These are phyloP conservation scores for Myotis findleyi DNA, from an alignment of 2,797 vertebrate species.

Conservation along the genomic window DNA sequence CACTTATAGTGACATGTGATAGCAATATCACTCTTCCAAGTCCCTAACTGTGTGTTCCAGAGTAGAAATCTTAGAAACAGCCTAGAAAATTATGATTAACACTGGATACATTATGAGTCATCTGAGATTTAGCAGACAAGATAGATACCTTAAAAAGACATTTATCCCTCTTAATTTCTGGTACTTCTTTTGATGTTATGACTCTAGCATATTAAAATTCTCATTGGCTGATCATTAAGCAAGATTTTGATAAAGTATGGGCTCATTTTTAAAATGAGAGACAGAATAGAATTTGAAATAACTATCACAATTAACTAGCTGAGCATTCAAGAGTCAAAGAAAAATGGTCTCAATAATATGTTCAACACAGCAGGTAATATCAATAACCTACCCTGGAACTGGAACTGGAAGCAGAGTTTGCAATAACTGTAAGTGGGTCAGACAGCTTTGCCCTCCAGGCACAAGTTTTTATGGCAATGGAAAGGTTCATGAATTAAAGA, in stretches of 20 bases:
- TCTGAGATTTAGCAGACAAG: neutral
- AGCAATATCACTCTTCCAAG: neutral
- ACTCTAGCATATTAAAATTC: constrained; percentile 5
- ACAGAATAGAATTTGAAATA: constrained; percentile 47
- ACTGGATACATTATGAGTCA: neutral
- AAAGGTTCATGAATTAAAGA: constrained; percentile 83
- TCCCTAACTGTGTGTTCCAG: neutral
- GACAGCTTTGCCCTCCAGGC: constrained; percentile 67
- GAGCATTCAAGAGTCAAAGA: constrained; percentile 62
- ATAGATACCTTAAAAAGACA: neutral
- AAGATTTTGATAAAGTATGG: constrained; percentile 8
- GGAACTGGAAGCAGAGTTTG: constrained; percentile 69
- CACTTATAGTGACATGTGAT: neutral
- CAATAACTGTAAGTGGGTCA: constrained; percentile 72
- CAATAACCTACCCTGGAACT: constrained; percentile 62
- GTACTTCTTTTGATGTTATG: neutral
- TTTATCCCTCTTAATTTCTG: neutral
- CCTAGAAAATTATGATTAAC: constrained; percentile 9
- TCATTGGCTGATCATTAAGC: neutral
- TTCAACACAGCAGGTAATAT: constrained; percentile 45
- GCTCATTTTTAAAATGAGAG: constrained; percentile 3
- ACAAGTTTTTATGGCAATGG: constrained; percentile 77
- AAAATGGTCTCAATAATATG: constrained; percentile 67
- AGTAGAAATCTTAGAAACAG: neutral
- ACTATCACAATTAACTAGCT: constrained; percentile 57